These are phyloP conservation scores for Calyptomena viridis DNA, from an alignment of 2,113 vertebrate species.

Conservation along the genomic window DNA sequence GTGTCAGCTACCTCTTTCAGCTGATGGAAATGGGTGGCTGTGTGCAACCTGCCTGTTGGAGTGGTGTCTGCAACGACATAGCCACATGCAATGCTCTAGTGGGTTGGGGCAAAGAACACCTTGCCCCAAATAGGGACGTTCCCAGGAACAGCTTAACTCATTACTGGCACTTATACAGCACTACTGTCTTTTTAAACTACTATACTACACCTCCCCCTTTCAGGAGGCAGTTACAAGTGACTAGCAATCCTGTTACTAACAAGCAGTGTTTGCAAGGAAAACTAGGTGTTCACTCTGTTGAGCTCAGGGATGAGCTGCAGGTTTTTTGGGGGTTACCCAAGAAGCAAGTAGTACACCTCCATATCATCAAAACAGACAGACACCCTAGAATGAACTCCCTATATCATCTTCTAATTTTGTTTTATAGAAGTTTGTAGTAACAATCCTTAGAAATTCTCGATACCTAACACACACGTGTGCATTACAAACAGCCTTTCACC, in stretches of 20 bases:
- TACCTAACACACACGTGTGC: fast-evolving
- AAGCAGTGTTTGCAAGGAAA: background rate
- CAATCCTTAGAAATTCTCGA: background rate
- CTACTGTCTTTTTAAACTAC: background rate
- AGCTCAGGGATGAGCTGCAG: background rate
- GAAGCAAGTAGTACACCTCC: background rate
- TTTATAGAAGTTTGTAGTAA: background rate
- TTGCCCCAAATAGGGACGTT: background rate
- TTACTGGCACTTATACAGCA: background rate
- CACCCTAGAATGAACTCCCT: background rate
- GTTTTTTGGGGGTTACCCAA: background rate
- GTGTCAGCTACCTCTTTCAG: background rate
- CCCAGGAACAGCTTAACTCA: background rate
- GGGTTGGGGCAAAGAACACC: background rate
- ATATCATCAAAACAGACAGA: background rate
- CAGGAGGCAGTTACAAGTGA: background rate
- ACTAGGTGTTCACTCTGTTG: fast-evolving
- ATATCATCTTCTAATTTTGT: background rate
- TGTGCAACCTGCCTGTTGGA: background rate
- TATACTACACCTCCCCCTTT: background rate
- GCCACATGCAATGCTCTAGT: background rate
- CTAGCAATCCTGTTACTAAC: background rate
- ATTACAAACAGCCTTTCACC: background rate
- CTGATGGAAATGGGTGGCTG: background rate
- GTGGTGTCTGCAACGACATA: background rate